Conservation (phyloP, 2,113 vertebrate genomes). For the Amia ocellicauda region DNA sequence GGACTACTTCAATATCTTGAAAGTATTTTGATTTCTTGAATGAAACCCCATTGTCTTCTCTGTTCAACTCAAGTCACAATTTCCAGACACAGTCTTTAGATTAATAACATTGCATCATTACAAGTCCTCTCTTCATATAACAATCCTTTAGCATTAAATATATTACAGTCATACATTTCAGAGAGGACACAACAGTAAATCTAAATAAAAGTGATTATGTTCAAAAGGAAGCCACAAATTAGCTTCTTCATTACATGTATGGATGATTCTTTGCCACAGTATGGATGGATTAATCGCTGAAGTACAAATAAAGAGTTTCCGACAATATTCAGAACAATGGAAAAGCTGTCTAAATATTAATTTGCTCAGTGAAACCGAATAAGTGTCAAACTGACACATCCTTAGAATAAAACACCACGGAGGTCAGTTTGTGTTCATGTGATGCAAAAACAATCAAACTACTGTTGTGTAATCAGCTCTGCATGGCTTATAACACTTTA, state of each 20-base stretch:
- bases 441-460: conserved; percentile 39
- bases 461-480: conserved; percentile 40
- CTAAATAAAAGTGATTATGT: not conserved
- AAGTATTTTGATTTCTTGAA: no score
- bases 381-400: not conserved
- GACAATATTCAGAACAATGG: not conserved
- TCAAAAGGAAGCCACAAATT: not conserved
- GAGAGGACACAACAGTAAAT: not conserved
- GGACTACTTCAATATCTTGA: no score
- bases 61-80: no score
- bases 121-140: no score
- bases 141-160: no score
- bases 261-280: not conserved
- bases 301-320: not conserved
- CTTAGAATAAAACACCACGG: conserved; percentile 22
- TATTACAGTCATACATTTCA: no score
- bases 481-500: conserved; percentile 30
- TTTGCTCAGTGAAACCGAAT: not conserved
- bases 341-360: conserved; percentile 31
- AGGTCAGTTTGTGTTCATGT: conserved; percentile 33
- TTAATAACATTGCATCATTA: no score
- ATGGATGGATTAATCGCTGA: not conserved
- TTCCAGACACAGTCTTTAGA: no score
- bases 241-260: not conserved
- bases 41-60: no score